These are phyloP conservation scores for Rhopalosiphum maidis DNA, from an alignment of 1,140 invertebrate species.

Conservation along the genomic window DNA sequence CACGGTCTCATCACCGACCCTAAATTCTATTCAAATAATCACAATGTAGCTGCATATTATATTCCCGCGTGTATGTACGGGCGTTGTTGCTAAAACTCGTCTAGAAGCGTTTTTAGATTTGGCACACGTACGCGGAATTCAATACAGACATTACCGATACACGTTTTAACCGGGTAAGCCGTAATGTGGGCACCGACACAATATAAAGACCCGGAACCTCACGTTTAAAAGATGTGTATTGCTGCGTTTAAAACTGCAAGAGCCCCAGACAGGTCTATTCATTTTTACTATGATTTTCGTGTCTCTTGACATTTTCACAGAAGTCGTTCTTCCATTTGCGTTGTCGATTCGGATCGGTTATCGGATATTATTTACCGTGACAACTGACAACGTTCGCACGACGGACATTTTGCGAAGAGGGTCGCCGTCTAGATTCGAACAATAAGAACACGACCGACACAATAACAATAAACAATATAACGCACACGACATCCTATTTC, in stretches of 20 bases:
- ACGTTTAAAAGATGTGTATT: neutral
- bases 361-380: neutral
- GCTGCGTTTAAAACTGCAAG: neutral
- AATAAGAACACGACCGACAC: neutral
- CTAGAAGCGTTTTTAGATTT: slow-evolving; percentile 17
- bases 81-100: neutral
- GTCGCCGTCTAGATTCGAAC: neutral
- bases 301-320: neutral
- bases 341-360: neutral
- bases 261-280: neutral
- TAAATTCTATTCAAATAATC: slow-evolving; percentile 13
- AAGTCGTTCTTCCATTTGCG: neutral
- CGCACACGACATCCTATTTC: neutral
- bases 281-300: neutral
- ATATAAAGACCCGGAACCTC: neutral
- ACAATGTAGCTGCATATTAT: neutral
- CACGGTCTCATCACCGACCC: neutral
- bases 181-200: neutral
- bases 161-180: neutral
- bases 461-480: neutral
- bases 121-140: neutral
- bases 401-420: neutral
- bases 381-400: neutral
- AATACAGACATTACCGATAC: slow-evolving; percentile 28
- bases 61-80: neutral